Evolutionary conservation across 2,113 vertebrate genomes (phyloP), one percentile per base, ranked within the genome.

Genomic region (Heterochromis multidens): DNA sequence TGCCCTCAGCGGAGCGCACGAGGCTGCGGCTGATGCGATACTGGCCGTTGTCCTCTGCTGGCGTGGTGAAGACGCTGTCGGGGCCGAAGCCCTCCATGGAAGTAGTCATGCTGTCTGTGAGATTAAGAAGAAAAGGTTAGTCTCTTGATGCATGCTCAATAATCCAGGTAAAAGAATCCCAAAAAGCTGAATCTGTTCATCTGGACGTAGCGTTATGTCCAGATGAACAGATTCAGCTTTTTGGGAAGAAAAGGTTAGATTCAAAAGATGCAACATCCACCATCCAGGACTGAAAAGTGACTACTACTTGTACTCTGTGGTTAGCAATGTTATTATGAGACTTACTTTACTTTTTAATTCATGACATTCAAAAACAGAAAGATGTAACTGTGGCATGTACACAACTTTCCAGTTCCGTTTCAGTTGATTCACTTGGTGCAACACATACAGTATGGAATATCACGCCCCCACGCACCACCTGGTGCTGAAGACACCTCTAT

Each of bases 21-120:
- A 99, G 95, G 93, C 98, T 99, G 88, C 96, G 97, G 93, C 98
- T 99, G 95, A 99, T 99, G 70, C 98, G 96, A 80, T 99, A 99
- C 93, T 98, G 97, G 17, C 95, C 94, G 90, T 96, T 98, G 92
- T 99, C 98, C 91, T 99, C 99, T 0, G 97, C 97, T 11, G 96
- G 94, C 1, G 97, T 93, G 76, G 97, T 85, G 67, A 99, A 99
- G 87, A 99, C 98, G n/a, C 96, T 98, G 95, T 99, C 99, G 2
- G 97, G 96, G 21, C 97, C 97, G 81, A 99, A 96, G 83, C 97
- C 97, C 93, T 99, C 99, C 95, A 95, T 94, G 77, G 98, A 99
- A 63, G 96, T 96, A 29, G 97, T 96, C 97, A 99, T 97, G 63
- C 96, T 97, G 92, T 96, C 99, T 99, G 91, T 6, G 72, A 35